Evolutionary conservation across 2,113 vertebrate genomes (phyloP), one percentile per base, ranked within the genome.

Genomic region (Butorides virescens): DNA sequence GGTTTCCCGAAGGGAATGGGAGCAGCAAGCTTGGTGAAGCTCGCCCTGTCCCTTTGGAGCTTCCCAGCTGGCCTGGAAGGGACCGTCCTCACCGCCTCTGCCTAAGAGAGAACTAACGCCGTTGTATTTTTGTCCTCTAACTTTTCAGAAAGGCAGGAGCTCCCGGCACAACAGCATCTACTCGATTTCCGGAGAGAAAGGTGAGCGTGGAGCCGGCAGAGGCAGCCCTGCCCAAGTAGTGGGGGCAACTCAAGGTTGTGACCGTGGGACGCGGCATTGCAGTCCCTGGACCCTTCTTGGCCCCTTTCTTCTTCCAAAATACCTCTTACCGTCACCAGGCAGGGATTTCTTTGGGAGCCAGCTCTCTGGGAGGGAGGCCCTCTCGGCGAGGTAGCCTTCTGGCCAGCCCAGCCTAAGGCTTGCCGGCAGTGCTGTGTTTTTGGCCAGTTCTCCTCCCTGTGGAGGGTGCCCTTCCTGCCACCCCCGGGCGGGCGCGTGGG

Each of bases 91-190:
- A 2, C 46, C 10, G 8, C 58, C 49, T 26, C 63, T 58, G 67
- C 65, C 55, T 10, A 6, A 17, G 14, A 0, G 2, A 9, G 1
- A 16, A 15, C 53, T 62, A 14, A 86, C 39, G 18, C 23, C 2
- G 3, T 11, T 9, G 13, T 14, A 0, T 27, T 85, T 66, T 47
- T 36, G 20, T 68, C 80, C 36, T 56, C 29, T 56, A 0, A 49
- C 15, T 79, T 81, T 84, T 65, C 4, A 97, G 97, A 97, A 62
- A 78, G 88, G 94, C 55, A 86, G 80, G 79, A 84, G 66, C 95
- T 97, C 97, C 10, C 82, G 90, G 29, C 72, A 97, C 79, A 96
- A 92, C 96, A 97, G 96, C 90, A 87, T 96, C 87, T 95, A 96
- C 70, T 93, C 85, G 0, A 10, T 92, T 26, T 58, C 96, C 32